Percentiles rank a stretch among this genome's conserved stretches.
Evolutionary conservation across 1,140 invertebrate genomes (phyloP).

Genomic region (Drosophila kohkoa): DNA sequence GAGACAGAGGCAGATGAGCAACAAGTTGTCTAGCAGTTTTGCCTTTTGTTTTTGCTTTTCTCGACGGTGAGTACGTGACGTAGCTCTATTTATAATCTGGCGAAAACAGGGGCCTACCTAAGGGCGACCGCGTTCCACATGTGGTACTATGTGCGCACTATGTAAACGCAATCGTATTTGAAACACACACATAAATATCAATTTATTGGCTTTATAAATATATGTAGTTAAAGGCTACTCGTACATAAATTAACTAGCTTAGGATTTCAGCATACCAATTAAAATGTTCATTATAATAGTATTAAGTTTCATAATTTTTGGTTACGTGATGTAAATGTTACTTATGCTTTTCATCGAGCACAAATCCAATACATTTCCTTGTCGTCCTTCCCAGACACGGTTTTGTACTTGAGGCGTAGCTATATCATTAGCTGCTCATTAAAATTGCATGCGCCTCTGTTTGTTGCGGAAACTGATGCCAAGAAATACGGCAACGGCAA

Average conservation of each 20-base stretch:
- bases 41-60: slow-evolving; percentile 7
- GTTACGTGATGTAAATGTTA: slow-evolving; percentile 39
- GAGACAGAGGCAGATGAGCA: slow-evolving; percentile 41
- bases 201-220: slow-evolving; percentile 51
- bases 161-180: slow-evolving; percentile 3
- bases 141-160: slow-evolving; percentile 46
- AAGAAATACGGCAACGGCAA: slow-evolving; percentile 61
- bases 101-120: slow-evolving; percentile 8
- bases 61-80: slow-evolving; percentile 33
- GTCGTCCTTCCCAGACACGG: neutral
- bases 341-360: slow-evolving; percentile 34
- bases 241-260: slow-evolving; percentile 52
- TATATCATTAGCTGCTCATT: slow-evolving; percentile 33
- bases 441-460: slow-evolving; percentile 80
- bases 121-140: slow-evolving; percentile 9
- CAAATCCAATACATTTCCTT: slow-evolving; percentile 43
- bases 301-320: slow-evolving; percentile 40
- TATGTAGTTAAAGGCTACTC: slow-evolving; percentile 20
- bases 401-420: slow-evolving; percentile 59
- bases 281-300: slow-evolving; percentile 34
- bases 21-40: slow-evolving; percentile 58
- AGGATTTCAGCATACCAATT: slow-evolving; percentile 33
- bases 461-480: slow-evolving; percentile 80
- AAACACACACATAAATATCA: slow-evolving; percentile 38
- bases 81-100: slow-evolving; percentile 40